Evolutionary conservation across 2,113 vertebrate genomes (phyloP).

Genomic region (Delphinus delphis): DNA sequence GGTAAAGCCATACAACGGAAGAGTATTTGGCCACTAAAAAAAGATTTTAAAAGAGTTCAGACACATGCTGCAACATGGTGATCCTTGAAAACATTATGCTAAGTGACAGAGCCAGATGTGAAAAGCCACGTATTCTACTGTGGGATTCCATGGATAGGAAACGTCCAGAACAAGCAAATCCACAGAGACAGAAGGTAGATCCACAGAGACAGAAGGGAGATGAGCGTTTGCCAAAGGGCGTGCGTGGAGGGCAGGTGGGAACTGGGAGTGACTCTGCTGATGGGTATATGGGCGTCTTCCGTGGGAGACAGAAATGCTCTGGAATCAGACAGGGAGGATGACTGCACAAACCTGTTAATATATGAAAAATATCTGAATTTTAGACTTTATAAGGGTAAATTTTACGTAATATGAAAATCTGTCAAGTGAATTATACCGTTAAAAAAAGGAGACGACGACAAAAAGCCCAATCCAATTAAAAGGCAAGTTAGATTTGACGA

Average conservation of each 20-base stretch:
- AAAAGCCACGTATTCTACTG: not conserved
- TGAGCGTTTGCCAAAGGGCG: no score
- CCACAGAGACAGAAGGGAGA: not conserved
- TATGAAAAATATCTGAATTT: not conserved
- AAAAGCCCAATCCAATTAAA: not conserved
- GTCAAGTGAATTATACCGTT: not conserved
- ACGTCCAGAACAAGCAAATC: not conserved
- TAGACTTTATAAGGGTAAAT: not conserved
- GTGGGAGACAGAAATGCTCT: not conserved
- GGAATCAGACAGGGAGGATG: fast-evolving
- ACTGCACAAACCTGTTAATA: not conserved
- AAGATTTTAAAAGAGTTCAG: no score
- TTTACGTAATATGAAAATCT: not conserved
- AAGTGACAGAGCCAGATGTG: not conserved
- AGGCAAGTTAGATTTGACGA: not conserved
- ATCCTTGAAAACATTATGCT: no score
- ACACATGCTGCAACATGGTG: fast-evolving
- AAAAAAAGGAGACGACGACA: not conserved
- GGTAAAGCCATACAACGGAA: fast-evolving
- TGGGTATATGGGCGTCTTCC: fast-evolving
- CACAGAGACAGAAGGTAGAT: not conserved
- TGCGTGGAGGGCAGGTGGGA: not conserved
- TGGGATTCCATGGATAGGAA: not conserved
- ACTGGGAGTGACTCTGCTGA: not conserved
- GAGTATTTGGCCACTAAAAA: not conserved